Conservation (phyloP, 35 echinoderm and acorn worm genomes). For the Strongylocentrotus purpuratus region DNA sequence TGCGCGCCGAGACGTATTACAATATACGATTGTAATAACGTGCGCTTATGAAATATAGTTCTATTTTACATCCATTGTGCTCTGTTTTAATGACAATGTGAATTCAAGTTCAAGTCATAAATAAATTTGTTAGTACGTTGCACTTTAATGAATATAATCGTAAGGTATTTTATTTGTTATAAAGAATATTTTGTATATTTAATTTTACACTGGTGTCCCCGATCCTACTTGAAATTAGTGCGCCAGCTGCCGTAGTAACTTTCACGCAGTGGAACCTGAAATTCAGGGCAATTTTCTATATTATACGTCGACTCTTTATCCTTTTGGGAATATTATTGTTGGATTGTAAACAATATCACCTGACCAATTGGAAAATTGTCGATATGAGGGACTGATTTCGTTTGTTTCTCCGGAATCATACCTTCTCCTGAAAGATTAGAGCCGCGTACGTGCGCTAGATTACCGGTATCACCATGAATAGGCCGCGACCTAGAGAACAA, state of each 20-base stretch:
- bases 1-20: constrained; percentile 3
- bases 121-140: background rate
- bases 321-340: constrained; percentile 6
- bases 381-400: constrained; percentile 32
- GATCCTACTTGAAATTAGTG: background rate
- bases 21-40: background rate
- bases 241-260: constrained; percentile 45
- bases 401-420: constrained; percentile 1
- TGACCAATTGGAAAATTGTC: background rate
- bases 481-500: background rate
- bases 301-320: background rate
- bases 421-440: constrained; percentile 13
- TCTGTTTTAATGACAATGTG: background rate
- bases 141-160: background rate
- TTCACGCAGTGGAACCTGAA: constrained; percentile 42
- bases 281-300: constrained; percentile 20
- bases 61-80: background rate
- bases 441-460: constrained; percentile 27
- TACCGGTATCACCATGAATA: constrained; percentile 33
- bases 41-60: background rate
- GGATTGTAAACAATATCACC: background rate
- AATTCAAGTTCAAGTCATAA: background rate
- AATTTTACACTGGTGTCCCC: background rate
- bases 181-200: background rate
- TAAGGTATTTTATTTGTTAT: background rate